Base-by-base conservation (phyloP, 1,140 invertebrate genomes). In the Colletes gigas region DNA sequence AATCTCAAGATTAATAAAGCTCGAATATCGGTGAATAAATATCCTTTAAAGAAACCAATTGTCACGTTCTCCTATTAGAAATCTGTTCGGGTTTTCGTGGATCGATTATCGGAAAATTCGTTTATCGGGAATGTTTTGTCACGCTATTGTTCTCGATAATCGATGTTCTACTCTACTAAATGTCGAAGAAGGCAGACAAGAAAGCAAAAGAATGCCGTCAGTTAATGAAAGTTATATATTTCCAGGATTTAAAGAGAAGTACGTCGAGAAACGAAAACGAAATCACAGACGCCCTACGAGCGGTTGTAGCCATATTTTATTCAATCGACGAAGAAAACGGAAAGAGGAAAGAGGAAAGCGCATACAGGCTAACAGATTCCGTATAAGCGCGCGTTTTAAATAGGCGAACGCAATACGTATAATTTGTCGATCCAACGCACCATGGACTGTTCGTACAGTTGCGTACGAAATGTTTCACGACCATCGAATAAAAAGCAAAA, bases 401-500 rank as follows among this genome's bases (percentile, higher is more conserved):
- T n/a, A 21, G 7, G 4, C 41, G n/a, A 14, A 47, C 3, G 6
- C 9, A 4, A 9, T 8, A 47, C 12, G 21, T 59, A 9, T 30
- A 30, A 30, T 30, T 30, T 30, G 30, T 30, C 30, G 30, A 2
- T 30, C 15, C 12, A 5, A 2, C 9, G n/a, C n/a, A 7, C 63
- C 19, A n/a, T 50, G 50, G 15, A 67, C 44, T 9, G 50, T 75
- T 83, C 19, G 19, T 68, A 63, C 19, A 67, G 17, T 19, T 59
- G 74, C 78, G 68, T 77, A 71, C 79, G 79, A 88, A 88, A 84
- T 80, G 41, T 55, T 68, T 62, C 47, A 71, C 74, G 65, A 66
- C 60, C 65, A 79, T 73, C 71, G 74, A 84, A 88, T 82, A 86
- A 87, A 88, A 82, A 88, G 86, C 78, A 84, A 84, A 88, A 88